These are phyloP conservation scores for Steinernema feltiae DNA, from an alignment of 1,140 invertebrate species.

Conservation along the genomic window DNA sequence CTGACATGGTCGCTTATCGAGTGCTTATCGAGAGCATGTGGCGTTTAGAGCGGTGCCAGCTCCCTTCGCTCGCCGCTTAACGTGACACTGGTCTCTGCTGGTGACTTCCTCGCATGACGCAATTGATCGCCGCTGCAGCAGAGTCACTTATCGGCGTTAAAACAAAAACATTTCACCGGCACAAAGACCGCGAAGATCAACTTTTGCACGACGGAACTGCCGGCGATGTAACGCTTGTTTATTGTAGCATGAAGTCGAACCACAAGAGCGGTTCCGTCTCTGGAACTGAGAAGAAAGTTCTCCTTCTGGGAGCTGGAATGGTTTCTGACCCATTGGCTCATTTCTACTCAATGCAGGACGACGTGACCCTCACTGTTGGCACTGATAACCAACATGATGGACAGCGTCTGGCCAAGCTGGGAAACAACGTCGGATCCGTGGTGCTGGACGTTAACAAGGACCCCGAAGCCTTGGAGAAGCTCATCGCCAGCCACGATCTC, in stretches of 20 bases:
- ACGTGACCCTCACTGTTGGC: conserved; percentile 73
- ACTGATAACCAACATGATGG: conserved; percentile 81
- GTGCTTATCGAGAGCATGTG: not conserved
- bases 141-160: not conserved
- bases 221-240: too few species aligned
- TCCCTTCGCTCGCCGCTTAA: too few species aligned
- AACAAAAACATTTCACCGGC: not conserved
- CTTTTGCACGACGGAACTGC: too few species aligned
- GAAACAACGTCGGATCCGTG: conserved; percentile 72
- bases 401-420: conserved; percentile 71
- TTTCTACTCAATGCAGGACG: conserved; percentile 77
- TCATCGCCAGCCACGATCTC: conserved; percentile 71
- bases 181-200: not conserved
- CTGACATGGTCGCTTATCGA: not conserved
- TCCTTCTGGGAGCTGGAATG: conserved; percentile 88
- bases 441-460: conserved; percentile 74
- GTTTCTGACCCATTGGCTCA: conserved; percentile 87
- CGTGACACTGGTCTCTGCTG: too few species aligned
- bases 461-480: conserved; percentile 67
- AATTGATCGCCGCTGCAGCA: too few species aligned
- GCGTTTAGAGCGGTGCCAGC: too few species aligned
- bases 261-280: conserved; percentile 17
- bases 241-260: not conserved
- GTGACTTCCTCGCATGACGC: too few species aligned
- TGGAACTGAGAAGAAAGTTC: conserved; percentile 63